These are phyloP conservation scores for Seira musarum DNA, from an alignment of 2,888 invertebrate genomes.

Conservation along the genomic window DNA sequence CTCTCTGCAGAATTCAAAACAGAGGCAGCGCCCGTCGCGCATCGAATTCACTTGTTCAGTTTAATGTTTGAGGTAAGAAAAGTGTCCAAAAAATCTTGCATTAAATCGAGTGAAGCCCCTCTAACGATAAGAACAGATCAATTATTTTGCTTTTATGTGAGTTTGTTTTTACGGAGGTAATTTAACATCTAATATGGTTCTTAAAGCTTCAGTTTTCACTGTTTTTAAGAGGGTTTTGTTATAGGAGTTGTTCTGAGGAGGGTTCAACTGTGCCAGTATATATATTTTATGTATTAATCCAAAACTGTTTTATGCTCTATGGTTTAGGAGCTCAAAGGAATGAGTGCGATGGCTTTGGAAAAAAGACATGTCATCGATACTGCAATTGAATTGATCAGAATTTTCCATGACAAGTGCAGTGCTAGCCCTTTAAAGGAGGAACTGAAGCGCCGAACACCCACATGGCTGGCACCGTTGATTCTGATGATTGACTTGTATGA, in stretches of 20 bases:
- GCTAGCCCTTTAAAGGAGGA: slow-evolving; percentile 36
- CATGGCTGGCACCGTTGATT: slow-evolving; percentile 84
- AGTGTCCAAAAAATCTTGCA: too few species aligned
- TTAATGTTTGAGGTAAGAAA: slow-evolving; percentile 78
- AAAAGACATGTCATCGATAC: slow-evolving; percentile 68
- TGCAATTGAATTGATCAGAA: slow-evolving; percentile 60
- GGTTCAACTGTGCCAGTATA: too few species aligned
- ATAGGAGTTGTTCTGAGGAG: too few species aligned
- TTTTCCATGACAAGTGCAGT: slow-evolving; percentile 64
- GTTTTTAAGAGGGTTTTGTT: too few species aligned
- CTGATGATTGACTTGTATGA: slow-evolving; percentile 84
- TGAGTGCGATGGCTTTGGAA: slow-evolving; percentile 77
- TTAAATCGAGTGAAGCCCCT: too few species aligned
- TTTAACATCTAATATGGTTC: too few species aligned
- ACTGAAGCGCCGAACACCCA: slow-evolving; percentile 74
- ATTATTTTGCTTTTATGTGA: too few species aligned
- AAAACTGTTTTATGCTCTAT: neutral
- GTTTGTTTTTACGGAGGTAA: too few species aligned
- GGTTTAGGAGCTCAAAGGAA: slow-evolving; percentile 78
- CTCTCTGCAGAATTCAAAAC: slow-evolving; percentile 36
- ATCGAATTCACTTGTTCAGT: slow-evolving; percentile 79
- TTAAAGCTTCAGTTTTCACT: too few species aligned
- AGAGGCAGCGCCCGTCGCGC: slow-evolving; percentile 50
- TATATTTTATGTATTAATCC: too few species aligned
- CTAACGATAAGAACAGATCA: too few species aligned